A percentile compares a stretch with the other conserved stretches of the same genome.
Conservation (phyloP, 2,888 invertebrate species). For the Chymomyza procnemis region DNA sequence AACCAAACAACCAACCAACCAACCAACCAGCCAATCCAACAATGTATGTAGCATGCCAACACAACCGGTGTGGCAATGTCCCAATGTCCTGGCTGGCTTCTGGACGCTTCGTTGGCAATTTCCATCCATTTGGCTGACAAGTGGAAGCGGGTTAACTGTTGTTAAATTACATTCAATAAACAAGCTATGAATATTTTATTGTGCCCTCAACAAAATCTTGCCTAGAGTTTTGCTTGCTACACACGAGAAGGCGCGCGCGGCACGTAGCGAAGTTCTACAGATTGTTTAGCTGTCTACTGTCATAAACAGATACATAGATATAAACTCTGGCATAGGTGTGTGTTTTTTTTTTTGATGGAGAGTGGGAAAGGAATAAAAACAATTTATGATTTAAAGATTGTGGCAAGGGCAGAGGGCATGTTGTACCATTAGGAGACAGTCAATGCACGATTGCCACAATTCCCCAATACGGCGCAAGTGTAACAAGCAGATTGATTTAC, state of each 20-base stretch:
- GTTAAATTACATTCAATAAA: conserved; percentile 77
- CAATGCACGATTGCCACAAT: neutral
- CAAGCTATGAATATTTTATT: conserved; percentile 78
- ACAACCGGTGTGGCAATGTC: neutral
- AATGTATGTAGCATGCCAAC: too few species aligned
- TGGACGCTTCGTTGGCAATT: conserved; percentile 3
- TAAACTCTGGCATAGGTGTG: neutral
- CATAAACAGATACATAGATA: conserved; percentile 7
- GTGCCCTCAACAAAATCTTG: conserved; percentile 31
- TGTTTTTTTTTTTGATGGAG: neutral
- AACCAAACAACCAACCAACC: too few species aligned
- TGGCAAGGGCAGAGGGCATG: neutral
- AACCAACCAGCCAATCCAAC: too few species aligned
- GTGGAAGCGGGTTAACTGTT: conserved; percentile 66
- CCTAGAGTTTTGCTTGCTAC: too few species aligned
- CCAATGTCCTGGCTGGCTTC: neutral
- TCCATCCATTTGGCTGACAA: conserved; percentile 15
- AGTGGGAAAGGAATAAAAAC: conserved; percentile 51
- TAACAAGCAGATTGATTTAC: conserved; percentile 64
- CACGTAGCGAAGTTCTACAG: too few species aligned
- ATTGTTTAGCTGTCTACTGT: neutral
- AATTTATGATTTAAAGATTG: conserved; percentile 52
- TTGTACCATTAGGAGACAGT: conserved; percentile 22
- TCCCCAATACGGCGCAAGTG: neutral
- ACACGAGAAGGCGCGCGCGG: too few species aligned